Evolutionary conservation across 2,113 vertebrate species (phyloP), one percentile per base, ranked within the genome.

Genomic region (Gavialis gangeticus): DNA sequence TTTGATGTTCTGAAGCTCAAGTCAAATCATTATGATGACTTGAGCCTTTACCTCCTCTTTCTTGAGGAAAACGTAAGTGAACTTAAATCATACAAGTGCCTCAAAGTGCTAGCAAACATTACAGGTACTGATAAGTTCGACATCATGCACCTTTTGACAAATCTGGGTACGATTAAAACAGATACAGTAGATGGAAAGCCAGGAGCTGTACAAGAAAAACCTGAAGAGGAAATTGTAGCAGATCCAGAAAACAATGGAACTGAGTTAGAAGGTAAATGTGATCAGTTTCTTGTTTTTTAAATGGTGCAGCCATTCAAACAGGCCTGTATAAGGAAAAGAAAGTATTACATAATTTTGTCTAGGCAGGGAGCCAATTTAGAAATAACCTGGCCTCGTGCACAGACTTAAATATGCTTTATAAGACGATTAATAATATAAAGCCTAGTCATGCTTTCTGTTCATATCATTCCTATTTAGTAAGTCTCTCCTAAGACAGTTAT

Each of bases 31-130:
- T 99, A 99, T 94, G 98, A 99, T 6, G 99, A 99, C 96, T 98
- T 99, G 96, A 99, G 99, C 91, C 98, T 99, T 94, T 99, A 99
- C 90, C 97, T 99, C 71, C 98, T 99, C 80, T 99, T 99, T 97
- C 97, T 99, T 81, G 98, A 99, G 73, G 99, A 99, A 97, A 99
- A 99, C 1, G 97, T 99, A 82, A 99, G 99, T 67, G 98, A 99
- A 89, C 98, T 99, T 54, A 99, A 99, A 93, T 99, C 99, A 4
- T 99, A 98, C 95, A 99, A 99, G 90, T 99, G 99, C 92, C 98
- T 99, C 54, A 99, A 99, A 98, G 99, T 99, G 58, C 98, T 99
- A 88, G 98, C 99, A 97, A 98, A 99, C 95, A 97, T 99, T 95
- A 98, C 98, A 85, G 97, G 97, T 84, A 98, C 95, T 14, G 98